phyloP scores from a whole-genome alignment of 2,888 invertebrate species.

The Formica aserva region DNA sequence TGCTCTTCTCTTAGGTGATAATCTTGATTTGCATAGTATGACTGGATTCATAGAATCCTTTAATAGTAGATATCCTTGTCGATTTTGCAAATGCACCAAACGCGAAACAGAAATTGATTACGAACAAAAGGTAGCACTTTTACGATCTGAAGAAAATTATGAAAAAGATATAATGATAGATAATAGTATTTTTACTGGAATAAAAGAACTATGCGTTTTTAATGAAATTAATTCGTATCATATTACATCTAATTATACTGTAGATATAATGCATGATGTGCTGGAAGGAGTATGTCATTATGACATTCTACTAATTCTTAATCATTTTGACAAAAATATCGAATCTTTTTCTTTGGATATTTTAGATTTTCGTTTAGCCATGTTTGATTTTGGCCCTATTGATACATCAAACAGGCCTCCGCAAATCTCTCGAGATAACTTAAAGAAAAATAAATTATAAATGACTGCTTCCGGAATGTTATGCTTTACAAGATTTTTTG shows the following conservation, averaged over 20 bases:
- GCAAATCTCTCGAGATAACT: not conserved
- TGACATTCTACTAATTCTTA: not conserved
- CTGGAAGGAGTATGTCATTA: not conserved
- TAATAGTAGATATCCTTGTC: not conserved
- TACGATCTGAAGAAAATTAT: not conserved
- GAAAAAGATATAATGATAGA: not conserved
- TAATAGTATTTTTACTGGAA: not conserved
- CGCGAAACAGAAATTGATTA: not conserved
- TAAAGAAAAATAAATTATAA: conserved; percentile 9
- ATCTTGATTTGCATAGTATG: not conserved
- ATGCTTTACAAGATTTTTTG: not conserved
- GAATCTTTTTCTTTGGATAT: conserved; percentile 17
- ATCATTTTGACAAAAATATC: not conserved
- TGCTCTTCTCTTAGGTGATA: not conserved
- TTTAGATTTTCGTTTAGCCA: conserved; percentile 21
- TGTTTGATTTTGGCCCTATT: conserved; percentile 30
- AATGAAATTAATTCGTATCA: not conserved
- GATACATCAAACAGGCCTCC: conserved; percentile 13
- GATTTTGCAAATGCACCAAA: not conserved
- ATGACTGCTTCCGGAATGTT: not conserved
- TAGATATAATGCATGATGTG: not conserved
- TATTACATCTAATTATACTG: not conserved
- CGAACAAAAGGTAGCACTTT: not conserved
- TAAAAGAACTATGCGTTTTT: conserved; percentile 6
- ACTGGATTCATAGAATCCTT: not conserved